A percentile compares a stretch with the other conserved stretches of the same genome.
Conservation (phyloP, 1,140 invertebrate genomes). For the Drosophila yakuba region DNA sequence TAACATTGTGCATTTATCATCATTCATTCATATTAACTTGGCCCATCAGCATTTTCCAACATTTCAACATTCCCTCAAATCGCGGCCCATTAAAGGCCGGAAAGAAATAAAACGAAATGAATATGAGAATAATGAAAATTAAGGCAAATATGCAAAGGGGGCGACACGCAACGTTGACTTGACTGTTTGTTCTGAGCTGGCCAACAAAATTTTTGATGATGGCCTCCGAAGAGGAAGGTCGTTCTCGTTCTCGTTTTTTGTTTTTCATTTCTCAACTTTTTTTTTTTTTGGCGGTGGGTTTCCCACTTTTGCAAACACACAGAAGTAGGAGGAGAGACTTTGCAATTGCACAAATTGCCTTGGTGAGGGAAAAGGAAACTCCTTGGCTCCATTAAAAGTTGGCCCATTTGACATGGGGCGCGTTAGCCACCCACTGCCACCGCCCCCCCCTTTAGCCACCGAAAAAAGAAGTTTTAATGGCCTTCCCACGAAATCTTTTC, state of each 20-base stretch:
- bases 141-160: slow-evolving; percentile 48
- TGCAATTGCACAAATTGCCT: slow-evolving; percentile 50
- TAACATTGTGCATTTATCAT: slow-evolving; percentile 47
- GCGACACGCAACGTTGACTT: slow-evolving; percentile 47
- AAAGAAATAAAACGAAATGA: slow-evolving; percentile 44
- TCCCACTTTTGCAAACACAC: no score
- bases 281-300: background rate
- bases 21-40: slow-evolving; percentile 44
- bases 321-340: background rate
- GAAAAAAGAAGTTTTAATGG: slow-evolving; percentile 41
- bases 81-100: slow-evolving; percentile 38
- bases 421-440: slow-evolving; percentile 4
- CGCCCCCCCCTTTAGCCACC: background rate
- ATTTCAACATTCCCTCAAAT: slow-evolving; percentile 44
- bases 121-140: slow-evolving; percentile 50
- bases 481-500: slow-evolving; percentile 27
- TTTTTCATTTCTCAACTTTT: background rate
- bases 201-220: slow-evolving; percentile 29
- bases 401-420: slow-evolving; percentile 38
- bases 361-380: slow-evolving; percentile 35
- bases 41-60: slow-evolving; percentile 51
- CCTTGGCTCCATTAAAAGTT: slow-evolving; percentile 52
- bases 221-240: slow-evolving; percentile 26
- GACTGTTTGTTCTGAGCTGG: slow-evolving; percentile 34
- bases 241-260: slow-evolving; percentile 11